Evolutionary conservation across 2,113 vertebrate genomes (phyloP).

Genomic region (Neodontobutis hainanensis): DNA sequence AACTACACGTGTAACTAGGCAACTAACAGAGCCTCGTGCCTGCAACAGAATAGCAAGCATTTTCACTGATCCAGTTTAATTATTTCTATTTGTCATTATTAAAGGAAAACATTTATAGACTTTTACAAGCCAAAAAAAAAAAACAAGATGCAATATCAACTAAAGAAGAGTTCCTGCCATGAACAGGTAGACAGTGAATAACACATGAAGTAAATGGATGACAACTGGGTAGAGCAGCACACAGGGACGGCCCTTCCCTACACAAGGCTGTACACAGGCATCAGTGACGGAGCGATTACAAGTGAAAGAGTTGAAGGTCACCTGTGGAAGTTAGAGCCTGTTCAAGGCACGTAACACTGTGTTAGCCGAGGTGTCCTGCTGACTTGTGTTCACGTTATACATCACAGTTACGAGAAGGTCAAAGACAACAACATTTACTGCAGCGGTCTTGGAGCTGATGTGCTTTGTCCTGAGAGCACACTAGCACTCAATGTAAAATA

Average conservation of each 20-base stretch:
- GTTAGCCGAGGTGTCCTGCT: not conserved
- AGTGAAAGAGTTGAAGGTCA: constrained; percentile 44
- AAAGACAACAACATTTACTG: not conserved
- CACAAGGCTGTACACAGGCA: constrained; percentile 9
- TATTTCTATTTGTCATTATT: not conserved
- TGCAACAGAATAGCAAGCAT: not conserved
- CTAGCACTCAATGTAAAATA: not conserved
- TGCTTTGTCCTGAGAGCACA: not conserved
- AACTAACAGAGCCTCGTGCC: constrained; percentile 16
- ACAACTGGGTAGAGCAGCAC: constrained; percentile 26
- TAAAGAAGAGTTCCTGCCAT: not conserved
- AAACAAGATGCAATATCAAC: not conserved
- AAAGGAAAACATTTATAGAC: too few species aligned
- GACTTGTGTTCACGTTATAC: not conserved
- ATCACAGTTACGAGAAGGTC: constrained; percentile 10
- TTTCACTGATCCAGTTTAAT: not conserved
- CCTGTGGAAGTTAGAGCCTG: constrained; percentile 1
- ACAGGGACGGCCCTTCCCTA: constrained; percentile 4
- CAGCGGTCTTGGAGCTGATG: constrained; percentile 2
- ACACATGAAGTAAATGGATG: constrained; percentile 6
- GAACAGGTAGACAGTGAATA: not conserved
- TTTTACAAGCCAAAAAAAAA: too few species aligned
- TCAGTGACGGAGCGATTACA: constrained; percentile 38
- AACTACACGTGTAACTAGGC: constrained; percentile 63
- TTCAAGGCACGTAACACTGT: not conserved